Conservation (phyloP, 2,888 invertebrate genomes). For the Drosophila demipolita region DNA sequence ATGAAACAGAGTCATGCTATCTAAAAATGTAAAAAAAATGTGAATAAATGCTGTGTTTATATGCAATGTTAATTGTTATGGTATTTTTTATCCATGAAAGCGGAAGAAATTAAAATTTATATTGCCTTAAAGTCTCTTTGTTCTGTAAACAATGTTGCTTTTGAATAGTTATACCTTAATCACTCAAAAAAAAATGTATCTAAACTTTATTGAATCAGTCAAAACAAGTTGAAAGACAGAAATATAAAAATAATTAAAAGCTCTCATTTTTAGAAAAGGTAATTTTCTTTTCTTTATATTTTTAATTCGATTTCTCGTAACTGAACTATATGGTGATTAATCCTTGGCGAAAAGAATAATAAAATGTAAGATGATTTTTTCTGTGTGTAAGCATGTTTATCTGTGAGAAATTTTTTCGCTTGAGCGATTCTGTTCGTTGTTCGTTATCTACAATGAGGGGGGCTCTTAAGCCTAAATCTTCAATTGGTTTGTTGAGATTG, state of each 20-base stretch:
- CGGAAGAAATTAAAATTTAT: conserved; percentile 45
- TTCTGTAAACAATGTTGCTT: conserved; percentile 24
- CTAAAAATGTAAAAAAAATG: not conserved
- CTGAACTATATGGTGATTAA: not conserved
- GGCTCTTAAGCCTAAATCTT: conserved; percentile 6
- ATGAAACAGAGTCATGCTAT: conserved; percentile 24
- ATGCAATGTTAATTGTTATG: conserved; percentile 44
- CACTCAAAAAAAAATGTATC: not conserved
- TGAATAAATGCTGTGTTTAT: conserved; percentile 35
- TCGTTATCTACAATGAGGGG: conserved; percentile 7
- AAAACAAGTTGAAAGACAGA: too few species aligned
- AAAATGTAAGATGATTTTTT: not conserved
- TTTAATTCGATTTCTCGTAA: too few species aligned
- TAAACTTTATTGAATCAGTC: not conserved
- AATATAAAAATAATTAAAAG: not conserved
- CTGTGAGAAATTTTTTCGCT: conserved; percentile 35
- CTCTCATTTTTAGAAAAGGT: not conserved
- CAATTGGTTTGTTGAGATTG: conserved; percentile 30
- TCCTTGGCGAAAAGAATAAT: not conserved
- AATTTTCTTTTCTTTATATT: too few species aligned
- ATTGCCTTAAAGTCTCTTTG: conserved; percentile 14
- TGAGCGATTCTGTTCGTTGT: conserved; percentile 21
- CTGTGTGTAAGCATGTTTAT: conserved; percentile 4
- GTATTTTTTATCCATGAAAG: conserved; percentile 27
- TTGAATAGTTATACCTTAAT: conserved; percentile 16